phyloP scores from a whole-genome alignment of 1,140 invertebrate genomes.

The Plodia interpunctella region DNA sequence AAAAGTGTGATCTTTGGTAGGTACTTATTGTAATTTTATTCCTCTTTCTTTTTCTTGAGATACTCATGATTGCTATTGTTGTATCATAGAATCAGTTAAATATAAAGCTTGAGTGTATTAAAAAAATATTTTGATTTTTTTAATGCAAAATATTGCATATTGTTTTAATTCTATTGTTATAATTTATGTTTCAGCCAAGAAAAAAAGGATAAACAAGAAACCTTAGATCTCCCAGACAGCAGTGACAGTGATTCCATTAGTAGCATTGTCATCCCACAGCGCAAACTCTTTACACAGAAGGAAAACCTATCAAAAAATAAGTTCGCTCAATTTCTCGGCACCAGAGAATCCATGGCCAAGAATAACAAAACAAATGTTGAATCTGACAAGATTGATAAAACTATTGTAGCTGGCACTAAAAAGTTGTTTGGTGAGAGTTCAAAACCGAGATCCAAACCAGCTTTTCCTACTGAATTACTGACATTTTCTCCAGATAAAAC shows the following conservation, averaged over 20 bases:
- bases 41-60: no score
- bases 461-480: constrained; percentile 48
- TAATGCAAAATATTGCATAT: no score
- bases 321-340: constrained; percentile 40
- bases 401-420: constrained; percentile 40
- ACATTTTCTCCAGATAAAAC: constrained; percentile 53
- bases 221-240: constrained; percentile 57
- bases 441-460: constrained; percentile 37
- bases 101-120: no score
- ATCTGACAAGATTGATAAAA: constrained; percentile 45
- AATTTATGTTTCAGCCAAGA: constrained; percentile 52
- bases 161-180: constrained; percentile 5
- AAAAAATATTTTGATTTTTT: no score
- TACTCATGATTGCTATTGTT: no score
- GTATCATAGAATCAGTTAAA: no score
- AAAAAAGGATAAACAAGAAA: constrained; percentile 36
- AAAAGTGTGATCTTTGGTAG: no score
- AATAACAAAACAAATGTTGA: constrained; percentile 35
- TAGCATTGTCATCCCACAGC: constrained; percentile 60
- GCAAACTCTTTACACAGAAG: constrained; percentile 54
- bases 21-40: no score
- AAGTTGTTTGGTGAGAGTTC: constrained; percentile 39
- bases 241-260: constrained; percentile 63
- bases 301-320: constrained; percentile 38
- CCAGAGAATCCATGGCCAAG: constrained; percentile 37